A percentile compares a stretch with the other conserved stretches of the same genome.
Evolutionary conservation across 1,140 invertebrate genomes (phyloP).

Genomic region (Drosophila gunungcola): DNA sequence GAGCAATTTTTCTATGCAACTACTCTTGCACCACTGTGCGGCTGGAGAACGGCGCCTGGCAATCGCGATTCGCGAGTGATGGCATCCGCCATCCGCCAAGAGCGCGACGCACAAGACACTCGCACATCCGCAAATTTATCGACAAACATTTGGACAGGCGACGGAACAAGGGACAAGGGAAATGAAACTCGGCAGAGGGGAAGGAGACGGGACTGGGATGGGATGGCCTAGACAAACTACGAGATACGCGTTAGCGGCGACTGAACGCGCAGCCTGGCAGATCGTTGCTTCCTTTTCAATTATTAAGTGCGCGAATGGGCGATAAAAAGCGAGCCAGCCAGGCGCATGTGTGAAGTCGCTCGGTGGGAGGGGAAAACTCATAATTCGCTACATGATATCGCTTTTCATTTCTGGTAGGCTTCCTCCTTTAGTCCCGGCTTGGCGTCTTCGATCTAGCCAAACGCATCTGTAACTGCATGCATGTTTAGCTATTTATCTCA

Average conservation of each 20-base stretch:
- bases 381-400: slow-evolving; percentile 68
- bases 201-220: slow-evolving; percentile 7
- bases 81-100: slow-evolving; percentile 79
- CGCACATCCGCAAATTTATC: slow-evolving; percentile 83
- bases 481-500: slow-evolving; percentile 69
- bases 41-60: slow-evolving; percentile 36
- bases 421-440: slow-evolving; percentile 6
- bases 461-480: slow-evolving; percentile 70
- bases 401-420: slow-evolving; percentile 7
- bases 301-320: slow-evolving; percentile 81
- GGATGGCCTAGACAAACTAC: slow-evolving; percentile 51
- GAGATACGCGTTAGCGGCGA: slow-evolving; percentile 26
- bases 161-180: slow-evolving; percentile 35
- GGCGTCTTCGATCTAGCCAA: slow-evolving; percentile 69
- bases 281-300: slow-evolving; percentile 81
- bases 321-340: slow-evolving; percentile 64
- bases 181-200: not conserved
- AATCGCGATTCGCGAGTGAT: slow-evolving; percentile 69
- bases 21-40: slow-evolving; percentile 25
- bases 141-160: slow-evolving; percentile 80
- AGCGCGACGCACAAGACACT: slow-evolving; percentile 74
- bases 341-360: slow-evolving; percentile 44
- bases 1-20: too few species aligned
- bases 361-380: slow-evolving; percentile 46
- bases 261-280: slow-evolving; percentile 44